Conservation (phyloP, 2,797 vertebrate genomes). For the Falco berigora region DNA sequence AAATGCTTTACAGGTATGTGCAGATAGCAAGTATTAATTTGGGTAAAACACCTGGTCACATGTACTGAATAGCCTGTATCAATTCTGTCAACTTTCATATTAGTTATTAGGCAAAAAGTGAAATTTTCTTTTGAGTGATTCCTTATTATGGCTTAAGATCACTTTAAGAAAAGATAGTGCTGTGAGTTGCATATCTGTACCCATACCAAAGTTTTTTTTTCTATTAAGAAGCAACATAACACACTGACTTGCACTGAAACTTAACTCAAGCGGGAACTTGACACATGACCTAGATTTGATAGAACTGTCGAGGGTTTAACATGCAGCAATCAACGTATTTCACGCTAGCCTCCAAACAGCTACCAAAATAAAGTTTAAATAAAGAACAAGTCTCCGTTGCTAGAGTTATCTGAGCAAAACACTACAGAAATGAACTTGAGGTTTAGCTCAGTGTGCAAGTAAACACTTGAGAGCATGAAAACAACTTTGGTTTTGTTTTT, state of each 20-base stretch:
- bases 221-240: not conserved
- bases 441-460: not conserved
- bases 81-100: not conserved
- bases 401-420: not conserved
- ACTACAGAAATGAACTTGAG: not conserved
- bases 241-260: not conserved
- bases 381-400: not conserved
- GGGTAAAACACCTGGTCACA: not conserved
- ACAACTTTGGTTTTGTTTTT: conserved; percentile 49
- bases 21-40: not conserved
- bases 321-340: not conserved
- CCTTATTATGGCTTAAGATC: not conserved
- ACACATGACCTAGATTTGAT: not conserved
- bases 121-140: not conserved
- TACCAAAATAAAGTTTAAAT: not conserved
- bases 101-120: not conserved
- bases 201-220: not conserved
- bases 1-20: not conserved
- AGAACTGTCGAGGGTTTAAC: not conserved
- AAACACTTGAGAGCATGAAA: not conserved
- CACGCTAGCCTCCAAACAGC: not conserved
- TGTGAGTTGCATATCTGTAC: not conserved
- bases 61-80: not conserved
- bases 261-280: not conserved
- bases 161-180: not conserved